Percentiles rank a stretch among this genome's conserved stretches.
Evolutionary conservation across 2,797 vertebrate genomes (phyloP).

Genomic region (Psittacula derbiana): DNA sequence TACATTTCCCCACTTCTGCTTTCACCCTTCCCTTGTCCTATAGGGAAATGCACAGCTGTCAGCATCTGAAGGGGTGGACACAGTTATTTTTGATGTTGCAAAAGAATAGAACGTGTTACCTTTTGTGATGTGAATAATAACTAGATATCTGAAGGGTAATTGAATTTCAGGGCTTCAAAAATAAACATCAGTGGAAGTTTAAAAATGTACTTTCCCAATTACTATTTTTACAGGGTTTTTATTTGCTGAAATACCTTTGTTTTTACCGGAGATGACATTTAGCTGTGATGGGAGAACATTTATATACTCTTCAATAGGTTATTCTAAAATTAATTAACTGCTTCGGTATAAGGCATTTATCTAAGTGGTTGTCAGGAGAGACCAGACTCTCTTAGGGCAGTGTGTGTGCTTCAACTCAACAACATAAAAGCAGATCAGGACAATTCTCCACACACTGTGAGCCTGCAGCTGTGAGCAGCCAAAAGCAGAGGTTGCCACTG

Average conservation of each 20-base stretch:
- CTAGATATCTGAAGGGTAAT: constrained; percentile 13
- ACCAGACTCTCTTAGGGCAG: not conserved
- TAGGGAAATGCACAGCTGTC: not conserved
- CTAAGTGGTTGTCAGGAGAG: not conserved
- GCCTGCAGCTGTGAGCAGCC: not conserved
- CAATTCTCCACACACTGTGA: accelerated
- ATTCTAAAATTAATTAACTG: constrained; percentile 61
- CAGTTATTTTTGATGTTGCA: constrained; percentile 10
- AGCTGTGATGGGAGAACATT: constrained; percentile 36
- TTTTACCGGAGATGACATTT: constrained; percentile 56
- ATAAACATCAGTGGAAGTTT: constrained; percentile 55
- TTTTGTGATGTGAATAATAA: constrained; percentile 18
- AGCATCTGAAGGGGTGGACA: not conserved
- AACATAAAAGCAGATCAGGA: accelerated
- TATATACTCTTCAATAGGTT: constrained; percentile 43
- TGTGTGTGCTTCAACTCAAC: not conserved
- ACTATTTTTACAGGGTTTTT: constrained; percentile 36
- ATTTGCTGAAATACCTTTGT: constrained; percentile 52
- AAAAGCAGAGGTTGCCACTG: not conserved
- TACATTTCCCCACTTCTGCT: not conserved
- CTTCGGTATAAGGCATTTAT: constrained; percentile 34
- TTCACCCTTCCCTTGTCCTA: not conserved
- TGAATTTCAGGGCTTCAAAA: constrained; percentile 64
- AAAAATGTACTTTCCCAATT: constrained; percentile 25
- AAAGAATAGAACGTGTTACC: constrained; percentile 3